Conservation (phyloP, 2,888 invertebrate genomes). For the Drosophila suboccidentalis region DNA sequence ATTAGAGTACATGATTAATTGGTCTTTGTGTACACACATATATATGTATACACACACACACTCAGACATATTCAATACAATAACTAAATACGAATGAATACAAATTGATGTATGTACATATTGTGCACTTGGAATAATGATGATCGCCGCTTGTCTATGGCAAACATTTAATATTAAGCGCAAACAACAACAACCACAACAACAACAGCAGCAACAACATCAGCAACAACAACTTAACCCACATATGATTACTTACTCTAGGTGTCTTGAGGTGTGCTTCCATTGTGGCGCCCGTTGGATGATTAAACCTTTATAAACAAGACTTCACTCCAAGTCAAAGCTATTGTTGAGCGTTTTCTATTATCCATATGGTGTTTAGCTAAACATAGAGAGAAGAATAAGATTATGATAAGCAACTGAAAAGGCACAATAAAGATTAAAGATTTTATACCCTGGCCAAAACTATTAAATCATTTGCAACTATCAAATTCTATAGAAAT, state of each 20-base stretch:
- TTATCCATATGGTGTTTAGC: conserved; percentile 39
- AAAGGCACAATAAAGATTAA: conserved; percentile 20
- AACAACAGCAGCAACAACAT: not conserved
- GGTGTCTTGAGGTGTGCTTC: conserved; percentile 50
- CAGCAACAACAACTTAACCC: conserved; percentile 54
- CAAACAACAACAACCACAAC: conserved; percentile 39
- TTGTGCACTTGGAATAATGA: conserved; percentile 39
- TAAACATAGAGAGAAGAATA: conserved; percentile 9
- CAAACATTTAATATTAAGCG: conserved; percentile 61
- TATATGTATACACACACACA: not conserved
- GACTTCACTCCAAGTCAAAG: conserved; percentile 18
- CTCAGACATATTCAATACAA: conserved; percentile 3
- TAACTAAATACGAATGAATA: conserved; percentile 3
- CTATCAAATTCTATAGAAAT: conserved; percentile 15
- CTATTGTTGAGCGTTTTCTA: conserved; percentile 39
- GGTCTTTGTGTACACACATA: conserved; percentile 46
- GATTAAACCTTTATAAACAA: conserved; percentile 61
- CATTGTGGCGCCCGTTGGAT: conserved; percentile 48
- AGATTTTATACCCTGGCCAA: not conserved
- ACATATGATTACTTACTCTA: conserved; percentile 56
- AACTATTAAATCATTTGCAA: conserved; percentile 5
- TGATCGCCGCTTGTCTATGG: conserved; percentile 33
- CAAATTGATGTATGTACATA: conserved; percentile 18
- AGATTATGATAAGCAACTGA: conserved; percentile 21
- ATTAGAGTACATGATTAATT: conserved; percentile 74